Percentiles rank a stretch among this genome's conserved stretches.
Evolutionary conservation across 2,113 vertebrate genomes (phyloP).

Genomic region (Mohoua ochrocephala): DNA sequence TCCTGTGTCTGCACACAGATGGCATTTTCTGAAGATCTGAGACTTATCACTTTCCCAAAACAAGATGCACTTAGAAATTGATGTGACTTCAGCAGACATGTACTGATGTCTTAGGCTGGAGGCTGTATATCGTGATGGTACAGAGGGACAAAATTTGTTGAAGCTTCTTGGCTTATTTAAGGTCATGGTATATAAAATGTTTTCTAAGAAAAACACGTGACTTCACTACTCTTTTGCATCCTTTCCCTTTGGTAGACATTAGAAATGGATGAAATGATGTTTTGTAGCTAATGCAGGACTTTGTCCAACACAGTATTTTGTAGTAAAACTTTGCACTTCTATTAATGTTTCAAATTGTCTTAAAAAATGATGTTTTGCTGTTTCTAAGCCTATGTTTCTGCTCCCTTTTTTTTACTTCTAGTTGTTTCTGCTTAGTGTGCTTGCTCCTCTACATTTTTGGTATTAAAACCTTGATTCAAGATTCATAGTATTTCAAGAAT

Average conservation of each 20-base stretch:
- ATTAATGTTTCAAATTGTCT: not conserved
- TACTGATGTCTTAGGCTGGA: not conserved
- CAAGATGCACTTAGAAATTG: not conserved
- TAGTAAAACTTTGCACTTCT: not conserved
- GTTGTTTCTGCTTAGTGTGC: not conserved
- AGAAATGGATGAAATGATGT: not conserved
- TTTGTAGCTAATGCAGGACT: not conserved
- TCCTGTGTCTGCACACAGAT: not conserved
- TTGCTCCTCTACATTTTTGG: not conserved
- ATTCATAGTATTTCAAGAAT: not conserved
- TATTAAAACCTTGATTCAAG: not conserved
- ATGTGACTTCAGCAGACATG: not conserved
- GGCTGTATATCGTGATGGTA: not conserved
- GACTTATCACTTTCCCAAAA: not conserved
- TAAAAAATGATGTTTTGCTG: not conserved
- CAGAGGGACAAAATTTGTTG: not conserved
- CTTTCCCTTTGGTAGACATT: not conserved
- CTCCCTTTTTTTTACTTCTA: not conserved
- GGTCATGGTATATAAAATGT: not conserved
- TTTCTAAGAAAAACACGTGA: not conserved
- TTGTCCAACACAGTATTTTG: not conserved
- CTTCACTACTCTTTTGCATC: not conserved
- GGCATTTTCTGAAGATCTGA: not conserved
- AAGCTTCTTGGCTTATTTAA: not conserved
- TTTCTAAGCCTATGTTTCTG: not conserved